A percentile compares a stretch with the other conserved stretches of the same genome.
phyloP scores from a whole-genome alignment of 2,113 vertebrate genomes.

The Megaptera novaeangliae region DNA sequence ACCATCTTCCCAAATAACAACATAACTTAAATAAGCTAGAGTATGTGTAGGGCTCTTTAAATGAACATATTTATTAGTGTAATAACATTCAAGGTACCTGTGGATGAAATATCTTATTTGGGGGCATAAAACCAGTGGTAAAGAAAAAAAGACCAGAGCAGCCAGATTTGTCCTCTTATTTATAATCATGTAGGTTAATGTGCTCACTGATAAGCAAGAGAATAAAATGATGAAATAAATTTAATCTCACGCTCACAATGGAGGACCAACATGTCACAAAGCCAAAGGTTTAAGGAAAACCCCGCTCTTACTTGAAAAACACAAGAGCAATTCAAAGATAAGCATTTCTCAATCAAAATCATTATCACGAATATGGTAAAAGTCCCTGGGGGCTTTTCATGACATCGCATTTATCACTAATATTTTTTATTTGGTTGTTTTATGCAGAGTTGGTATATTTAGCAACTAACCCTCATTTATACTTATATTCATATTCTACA shows the following conservation, averaged over 20 bases:
- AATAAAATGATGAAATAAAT: neutral
- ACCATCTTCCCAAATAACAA: neutral
- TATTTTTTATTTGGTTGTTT: constrained; percentile 1
- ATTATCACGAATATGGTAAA: neutral
- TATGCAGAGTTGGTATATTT: neutral
- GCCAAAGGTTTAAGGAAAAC: constrained; percentile 48
- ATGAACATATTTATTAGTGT: neutral
- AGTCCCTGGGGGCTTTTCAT: neutral
- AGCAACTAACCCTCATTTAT: neutral
- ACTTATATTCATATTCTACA: neutral
- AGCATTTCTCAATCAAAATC: constrained; percentile 32
- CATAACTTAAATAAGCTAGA: neutral
- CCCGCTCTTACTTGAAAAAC: constrained; percentile 71
- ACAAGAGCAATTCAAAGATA: constrained; percentile 56
- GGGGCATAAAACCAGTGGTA: neutral
- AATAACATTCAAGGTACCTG: neutral
- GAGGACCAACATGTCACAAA: constrained; percentile 55
- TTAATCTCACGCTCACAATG: neutral
- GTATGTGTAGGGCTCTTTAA: neutral
- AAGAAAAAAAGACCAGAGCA: neutral
- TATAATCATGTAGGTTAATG: neutral
- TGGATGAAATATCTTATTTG: neutral
- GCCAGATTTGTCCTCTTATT: neutral
- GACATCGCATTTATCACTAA: neutral
- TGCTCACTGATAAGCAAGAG: neutral